Evolutionary conservation across 2,113 vertebrate genomes (phyloP).

Genomic region (Nestor notabilis): DNA sequence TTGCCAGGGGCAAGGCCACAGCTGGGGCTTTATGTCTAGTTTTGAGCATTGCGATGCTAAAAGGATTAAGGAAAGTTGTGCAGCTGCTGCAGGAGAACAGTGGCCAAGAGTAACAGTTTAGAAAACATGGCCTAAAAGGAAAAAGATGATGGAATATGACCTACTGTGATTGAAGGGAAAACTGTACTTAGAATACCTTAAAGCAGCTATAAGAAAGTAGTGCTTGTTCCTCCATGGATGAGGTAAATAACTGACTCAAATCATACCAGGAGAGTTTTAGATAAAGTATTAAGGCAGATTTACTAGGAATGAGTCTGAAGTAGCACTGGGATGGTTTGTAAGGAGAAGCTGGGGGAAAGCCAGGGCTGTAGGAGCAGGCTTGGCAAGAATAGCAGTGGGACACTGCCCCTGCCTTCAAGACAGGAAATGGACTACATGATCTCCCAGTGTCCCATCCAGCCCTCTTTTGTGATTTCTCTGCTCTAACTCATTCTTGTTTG

Average conservation of each 20-base stretch:
- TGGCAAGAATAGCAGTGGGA: not conserved
- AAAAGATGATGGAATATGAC: not conserved
- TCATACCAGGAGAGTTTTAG: not conserved
- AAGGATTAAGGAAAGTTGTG: not conserved
- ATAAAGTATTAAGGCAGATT: not conserved
- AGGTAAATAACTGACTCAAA: not conserved
- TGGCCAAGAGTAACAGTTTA: not conserved
- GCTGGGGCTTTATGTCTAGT: not conserved
- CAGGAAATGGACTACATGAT: fast-evolving
- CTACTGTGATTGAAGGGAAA: not conserved
- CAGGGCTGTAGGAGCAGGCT: not conserved
- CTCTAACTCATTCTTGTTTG: not conserved
- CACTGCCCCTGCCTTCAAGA: not conserved
- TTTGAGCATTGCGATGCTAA: not conserved
- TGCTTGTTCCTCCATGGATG: not conserved
- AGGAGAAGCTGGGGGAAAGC: not conserved
- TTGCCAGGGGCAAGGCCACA: not conserved
- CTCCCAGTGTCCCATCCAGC: not conserved
- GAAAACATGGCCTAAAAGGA: not conserved
- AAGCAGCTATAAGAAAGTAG: not conserved
- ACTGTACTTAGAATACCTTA: not conserved
- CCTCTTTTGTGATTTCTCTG: not conserved
- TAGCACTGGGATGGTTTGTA: not conserved
- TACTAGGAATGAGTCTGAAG: not conserved
- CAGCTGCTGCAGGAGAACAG: not conserved